phyloP scores from a whole-genome alignment of 2,113 vertebrate genomes.

The Xiphophorus maculatus region DNA sequence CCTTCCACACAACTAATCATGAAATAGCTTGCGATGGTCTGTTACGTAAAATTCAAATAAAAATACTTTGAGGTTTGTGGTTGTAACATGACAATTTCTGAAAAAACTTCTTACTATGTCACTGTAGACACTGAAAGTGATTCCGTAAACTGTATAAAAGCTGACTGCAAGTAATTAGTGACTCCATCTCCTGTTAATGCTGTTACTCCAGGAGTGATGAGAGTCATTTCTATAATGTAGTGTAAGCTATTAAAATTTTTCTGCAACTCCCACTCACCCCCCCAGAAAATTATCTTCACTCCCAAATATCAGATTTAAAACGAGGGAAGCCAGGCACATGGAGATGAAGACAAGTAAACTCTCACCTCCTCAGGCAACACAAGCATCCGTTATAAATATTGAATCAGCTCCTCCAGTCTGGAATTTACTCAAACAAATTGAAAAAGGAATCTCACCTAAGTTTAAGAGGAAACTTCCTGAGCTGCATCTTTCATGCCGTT shows the following conservation, averaged over 20 bases:
- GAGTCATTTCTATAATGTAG: not conserved
- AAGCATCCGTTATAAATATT: not conserved
- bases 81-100: no score
- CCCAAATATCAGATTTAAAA: not conserved
- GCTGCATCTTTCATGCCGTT: constrained; percentile 27
- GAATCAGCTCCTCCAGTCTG: constrained; percentile 3
- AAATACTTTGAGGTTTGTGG: not conserved
- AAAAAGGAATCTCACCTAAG: constrained; percentile 6
- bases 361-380: not conserved
- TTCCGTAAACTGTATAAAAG: not conserved
- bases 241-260: not conserved
- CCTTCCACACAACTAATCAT: not conserved
- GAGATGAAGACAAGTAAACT: not conserved
- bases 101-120: not conserved
- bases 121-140: not conserved
- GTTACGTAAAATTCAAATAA: not conserved
- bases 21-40: no score
- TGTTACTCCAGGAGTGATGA: not conserved
- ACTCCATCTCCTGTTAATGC: not conserved
- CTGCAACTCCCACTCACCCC: no score
- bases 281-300: not conserved
- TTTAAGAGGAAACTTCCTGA: constrained; percentile 13
- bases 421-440: constrained; percentile 15
- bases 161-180: not conserved
- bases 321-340: not conserved